Evolutionary conservation across 2,888 invertebrate species (phyloP).

Genomic region (Ophioninae sp.): DNA sequence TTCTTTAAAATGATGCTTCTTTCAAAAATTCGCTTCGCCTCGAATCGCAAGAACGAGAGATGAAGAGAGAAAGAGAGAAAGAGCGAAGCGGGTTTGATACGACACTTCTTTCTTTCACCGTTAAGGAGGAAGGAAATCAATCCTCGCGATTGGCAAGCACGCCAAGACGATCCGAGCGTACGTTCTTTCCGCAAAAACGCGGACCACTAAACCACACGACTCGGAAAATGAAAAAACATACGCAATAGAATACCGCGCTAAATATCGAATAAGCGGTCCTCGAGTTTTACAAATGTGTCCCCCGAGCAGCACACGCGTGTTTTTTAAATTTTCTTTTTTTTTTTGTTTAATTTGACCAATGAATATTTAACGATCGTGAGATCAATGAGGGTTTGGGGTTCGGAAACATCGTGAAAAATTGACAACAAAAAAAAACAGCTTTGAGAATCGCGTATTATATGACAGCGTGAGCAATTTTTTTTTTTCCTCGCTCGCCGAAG

Average conservation of each 20-base stretch:
- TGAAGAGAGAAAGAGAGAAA: not conserved
- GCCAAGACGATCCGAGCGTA: constrained; percentile 47
- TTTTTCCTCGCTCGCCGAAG: constrained; percentile 23
- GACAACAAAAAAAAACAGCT: not conserved
- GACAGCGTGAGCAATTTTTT: constrained; percentile 38
- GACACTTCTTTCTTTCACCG: constrained; percentile 13
- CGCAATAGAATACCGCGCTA: constrained; percentile 67
- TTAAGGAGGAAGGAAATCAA: constrained; percentile 44
- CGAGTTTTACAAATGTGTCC: constrained; percentile 12
- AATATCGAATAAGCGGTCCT: constrained; percentile 20
- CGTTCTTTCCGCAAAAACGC: constrained; percentile 62
- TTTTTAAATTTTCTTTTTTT: constrained; percentile 5
- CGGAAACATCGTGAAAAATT: constrained; percentile 15
- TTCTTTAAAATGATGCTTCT: not conserved
- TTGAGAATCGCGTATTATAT: constrained; percentile 30
- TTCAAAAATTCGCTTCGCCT: not conserved
- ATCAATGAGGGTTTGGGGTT: not conserved
- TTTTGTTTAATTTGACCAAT: not conserved
- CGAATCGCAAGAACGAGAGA: not conserved
- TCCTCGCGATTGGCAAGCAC: constrained; percentile 30
- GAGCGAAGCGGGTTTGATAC: constrained; percentile 1
- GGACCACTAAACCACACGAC: constrained; percentile 31
- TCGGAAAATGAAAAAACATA: constrained; percentile 30
- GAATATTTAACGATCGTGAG: not conserved
- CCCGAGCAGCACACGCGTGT: constrained; percentile 6